Percentiles rank a stretch among this genome's conserved stretches.
Evolutionary conservation across 2,797 vertebrate species (phyloP).

Genomic region (Pipistrellus pipistrellus): DNA sequence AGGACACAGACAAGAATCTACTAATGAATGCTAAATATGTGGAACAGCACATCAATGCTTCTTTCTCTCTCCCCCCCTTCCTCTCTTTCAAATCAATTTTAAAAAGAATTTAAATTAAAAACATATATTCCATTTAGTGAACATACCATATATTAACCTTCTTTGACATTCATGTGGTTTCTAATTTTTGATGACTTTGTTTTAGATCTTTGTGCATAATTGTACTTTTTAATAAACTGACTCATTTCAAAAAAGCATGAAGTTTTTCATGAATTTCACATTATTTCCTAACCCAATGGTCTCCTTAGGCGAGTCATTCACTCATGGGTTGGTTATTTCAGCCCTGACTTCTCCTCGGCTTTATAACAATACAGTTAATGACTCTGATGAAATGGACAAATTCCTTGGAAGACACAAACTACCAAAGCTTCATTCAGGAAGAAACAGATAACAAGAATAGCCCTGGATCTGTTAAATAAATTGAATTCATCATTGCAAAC

Average conservation of each 20-base stretch:
- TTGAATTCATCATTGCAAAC: conserved; percentile 72
- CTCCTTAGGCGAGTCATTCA: neutral
- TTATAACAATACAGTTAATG: conserved; percentile 54
- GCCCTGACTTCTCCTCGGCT: conserved; percentile 7
- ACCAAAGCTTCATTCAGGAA: conserved; percentile 51
- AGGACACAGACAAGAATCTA: neutral
- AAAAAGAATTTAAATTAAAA: neutral
- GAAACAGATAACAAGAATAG: conserved; percentile 12
- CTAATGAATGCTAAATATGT: neutral
- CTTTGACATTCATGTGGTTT: conserved; percentile 53
- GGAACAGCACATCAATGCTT: neutral
- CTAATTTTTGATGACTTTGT: conserved; percentile 44
- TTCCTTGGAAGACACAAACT: conserved; percentile 52
- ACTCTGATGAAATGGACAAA: conserved; percentile 52
- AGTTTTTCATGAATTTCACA: conserved; percentile 61
- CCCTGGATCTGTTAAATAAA: conserved; percentile 36
- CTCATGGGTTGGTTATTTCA: neutral
- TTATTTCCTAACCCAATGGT: neutral
- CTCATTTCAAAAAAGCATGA: conserved; percentile 37
- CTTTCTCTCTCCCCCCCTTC: neutral
- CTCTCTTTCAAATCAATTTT: neutral
- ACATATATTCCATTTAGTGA: conserved; percentile 7
- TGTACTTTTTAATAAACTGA: conserved; percentile 45
- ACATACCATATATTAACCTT: neutral
- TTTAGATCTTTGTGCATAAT: conserved; percentile 51